Evolutionary conservation across 2,888 invertebrate species (phyloP), one percentile per base, ranked within the genome.

Genomic region (Diarsia rubi): DNA sequence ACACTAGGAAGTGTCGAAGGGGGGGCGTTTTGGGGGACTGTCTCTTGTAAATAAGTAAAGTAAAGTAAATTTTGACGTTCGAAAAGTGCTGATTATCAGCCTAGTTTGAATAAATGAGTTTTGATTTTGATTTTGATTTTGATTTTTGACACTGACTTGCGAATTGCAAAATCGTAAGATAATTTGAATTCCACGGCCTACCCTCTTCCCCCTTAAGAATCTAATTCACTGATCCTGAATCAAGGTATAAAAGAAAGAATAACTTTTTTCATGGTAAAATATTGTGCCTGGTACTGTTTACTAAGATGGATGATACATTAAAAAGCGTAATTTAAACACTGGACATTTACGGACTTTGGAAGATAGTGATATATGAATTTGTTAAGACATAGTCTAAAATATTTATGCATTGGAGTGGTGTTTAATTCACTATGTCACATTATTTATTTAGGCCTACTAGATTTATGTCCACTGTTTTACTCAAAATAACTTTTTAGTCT

Each of bases 311-410:
- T n/a, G n/a, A n/a, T n/a, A n/a, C 21, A n/a, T 59, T 49, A 71
- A 8, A 4, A 69, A 24, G 14, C 8, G 24, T 19, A 49, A 0
- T 21, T 12, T 47, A 24, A 69, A 45, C 14, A 59, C n/a, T 24
- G 16, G n/a, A 71, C 16, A 72, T 54, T 74, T 63, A 63, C 63
- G 19, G 54, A 12, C 8, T 49, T 49, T 47, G n/a, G 63, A 14
- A 31, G n/a, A 64, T 27, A 42, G n/a, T 74, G 57, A 19, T 24
- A 74, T 14, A n/a, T 47, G 4, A 74, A 74, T 57, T 74, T 74
- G 19, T 47, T 42, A 12, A 64, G 16, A 74, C 75, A 75, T 44
- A 54, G 19, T 24, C n/a, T 59, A 8, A 57, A 57, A 72, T 47
- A 59, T n/a, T 37, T 72, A 14, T 37, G 42, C 66, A 70, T 62